These are phyloP conservation scores for Acipenser transmontanus DNA, from an alignment of 2,797 vertebrate genomes.

Conservation along the genomic window DNA sequence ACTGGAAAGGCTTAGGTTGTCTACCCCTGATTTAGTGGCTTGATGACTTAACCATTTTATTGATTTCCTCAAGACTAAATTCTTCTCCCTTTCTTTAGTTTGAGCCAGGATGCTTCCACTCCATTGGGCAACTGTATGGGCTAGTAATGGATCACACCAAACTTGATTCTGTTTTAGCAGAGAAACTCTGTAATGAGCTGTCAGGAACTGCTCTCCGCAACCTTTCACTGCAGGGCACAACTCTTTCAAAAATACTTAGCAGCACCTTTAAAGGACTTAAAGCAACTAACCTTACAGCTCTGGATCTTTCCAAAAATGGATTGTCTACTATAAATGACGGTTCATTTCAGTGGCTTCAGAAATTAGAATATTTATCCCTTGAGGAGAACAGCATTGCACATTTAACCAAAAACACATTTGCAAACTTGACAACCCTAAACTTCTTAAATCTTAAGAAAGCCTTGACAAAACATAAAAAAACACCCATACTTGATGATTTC, in stretches of 20 bases:
- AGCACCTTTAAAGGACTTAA: slow-evolving; percentile 66
- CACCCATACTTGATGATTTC: slow-evolving; percentile 65
- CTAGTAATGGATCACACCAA: slow-evolving; percentile 66
- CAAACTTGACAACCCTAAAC: slow-evolving; percentile 67
- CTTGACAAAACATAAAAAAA: slow-evolving; percentile 41
- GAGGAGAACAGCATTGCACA: slow-evolving; percentile 60
- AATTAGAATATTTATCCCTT: slow-evolving; percentile 65
- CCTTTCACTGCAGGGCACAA: slow-evolving; percentile 63
- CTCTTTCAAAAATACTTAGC: slow-evolving; percentile 47
- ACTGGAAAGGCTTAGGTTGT: too few relatives aligned
- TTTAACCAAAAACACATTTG: slow-evolving; percentile 61
- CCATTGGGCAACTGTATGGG: slow-evolving; percentile 58
- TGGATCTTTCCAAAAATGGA: slow-evolving; percentile 74
- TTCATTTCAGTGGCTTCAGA: slow-evolving; percentile 72
- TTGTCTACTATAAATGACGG: slow-evolving; percentile 52
- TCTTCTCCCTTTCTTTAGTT: slow-evolving; percentile 54
- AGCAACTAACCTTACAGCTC: slow-evolving; percentile 62
- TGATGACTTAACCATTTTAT: too few relatives aligned
- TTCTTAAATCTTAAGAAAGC: slow-evolving; percentile 64
- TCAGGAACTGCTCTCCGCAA: slow-evolving; percentile 58
- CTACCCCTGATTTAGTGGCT: too few relatives aligned
- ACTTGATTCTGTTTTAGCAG: slow-evolving; percentile 36
- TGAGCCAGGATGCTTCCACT: slow-evolving; percentile 64
- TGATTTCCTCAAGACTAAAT: too few relatives aligned
- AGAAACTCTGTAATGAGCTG: slow-evolving; percentile 67